Conservation (phyloP, 2,888 invertebrate species). For the Neoaliturus tenellus region DNA sequence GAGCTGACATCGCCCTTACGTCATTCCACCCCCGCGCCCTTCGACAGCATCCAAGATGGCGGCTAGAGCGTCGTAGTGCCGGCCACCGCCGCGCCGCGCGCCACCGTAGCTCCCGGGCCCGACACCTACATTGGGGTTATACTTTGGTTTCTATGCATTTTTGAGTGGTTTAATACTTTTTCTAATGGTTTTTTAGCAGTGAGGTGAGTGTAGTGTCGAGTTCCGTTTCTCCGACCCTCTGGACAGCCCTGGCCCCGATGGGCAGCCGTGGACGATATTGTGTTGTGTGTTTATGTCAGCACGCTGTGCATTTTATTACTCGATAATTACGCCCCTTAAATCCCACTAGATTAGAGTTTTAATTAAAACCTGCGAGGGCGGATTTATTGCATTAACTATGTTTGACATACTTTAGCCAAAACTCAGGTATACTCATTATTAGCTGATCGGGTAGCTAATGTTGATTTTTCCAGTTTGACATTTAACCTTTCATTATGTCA, state of each 20-base stretch:
- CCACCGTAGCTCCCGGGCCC: conserved; percentile 48
- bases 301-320: conserved; percentile 43
- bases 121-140: conserved; percentile 43
- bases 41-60: conserved; percentile 57
- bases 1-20: conserved; percentile 56
- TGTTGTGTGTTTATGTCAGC: conserved; percentile 13
- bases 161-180: conserved; percentile 35
- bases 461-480: too few relatives aligned
- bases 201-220: neutral
- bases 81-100: conserved; percentile 52
- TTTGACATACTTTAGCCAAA: neutral
- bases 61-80: conserved; percentile 55
- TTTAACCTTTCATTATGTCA: too few relatives aligned
- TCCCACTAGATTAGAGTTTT: conserved; percentile 11
- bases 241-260: neutral
- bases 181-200: neutral
- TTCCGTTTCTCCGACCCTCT: neutral
- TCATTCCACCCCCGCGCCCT: conserved; percentile 54
- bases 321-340: conserved; percentile 45
- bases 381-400: neutral
- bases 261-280: neutral
- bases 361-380: neutral
- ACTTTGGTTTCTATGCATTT: conserved; percentile 40
- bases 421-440: neutral
- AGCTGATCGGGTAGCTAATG: too few relatives aligned